phyloP scores from a whole-genome alignment of 2,888 invertebrate species.

The Orthonychiurus folsomi region DNA sequence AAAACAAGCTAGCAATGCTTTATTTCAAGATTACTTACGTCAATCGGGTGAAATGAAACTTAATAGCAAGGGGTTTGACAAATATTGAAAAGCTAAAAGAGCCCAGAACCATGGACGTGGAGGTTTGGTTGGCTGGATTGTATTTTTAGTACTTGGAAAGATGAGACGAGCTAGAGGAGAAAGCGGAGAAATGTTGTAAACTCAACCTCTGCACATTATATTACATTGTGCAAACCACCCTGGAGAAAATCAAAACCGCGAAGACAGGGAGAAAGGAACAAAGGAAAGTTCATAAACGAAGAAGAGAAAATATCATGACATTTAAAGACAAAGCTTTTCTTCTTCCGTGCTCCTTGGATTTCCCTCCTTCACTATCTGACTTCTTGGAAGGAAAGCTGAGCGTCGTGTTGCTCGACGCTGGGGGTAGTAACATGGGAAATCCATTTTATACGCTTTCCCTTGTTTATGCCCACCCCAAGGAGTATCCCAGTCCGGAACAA shows the following conservation, averaged over 20 bases:
- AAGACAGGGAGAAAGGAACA: no score
- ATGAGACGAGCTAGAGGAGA: no score
- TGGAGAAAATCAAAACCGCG: no score
- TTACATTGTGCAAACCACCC: not conserved
- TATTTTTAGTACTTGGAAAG: no score
- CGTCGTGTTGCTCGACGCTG: no score
- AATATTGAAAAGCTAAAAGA: not conserved
- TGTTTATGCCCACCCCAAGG: not conserved
- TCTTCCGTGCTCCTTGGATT: constrained; percentile 15
- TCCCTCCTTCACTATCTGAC: constrained; percentile 10
- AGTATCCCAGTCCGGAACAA: not conserved
- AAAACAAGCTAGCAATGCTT: not conserved
- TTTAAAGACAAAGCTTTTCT: constrained; percentile 21
- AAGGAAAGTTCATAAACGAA: not conserved
- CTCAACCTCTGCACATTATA: no score
- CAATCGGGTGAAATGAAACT: not conserved
- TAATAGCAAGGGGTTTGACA: not conserved
- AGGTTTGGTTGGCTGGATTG: no score
- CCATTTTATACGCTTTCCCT: not conserved
- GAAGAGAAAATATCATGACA: constrained; percentile 19
- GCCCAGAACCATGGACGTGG: no score
- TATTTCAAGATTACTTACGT: not conserved
- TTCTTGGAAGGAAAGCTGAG: no score
- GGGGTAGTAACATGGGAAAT: not conserved
- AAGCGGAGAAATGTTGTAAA: no score